phyloP scores from a whole-genome alignment of 2,888 invertebrate species.

The Tachina grossa region DNA sequence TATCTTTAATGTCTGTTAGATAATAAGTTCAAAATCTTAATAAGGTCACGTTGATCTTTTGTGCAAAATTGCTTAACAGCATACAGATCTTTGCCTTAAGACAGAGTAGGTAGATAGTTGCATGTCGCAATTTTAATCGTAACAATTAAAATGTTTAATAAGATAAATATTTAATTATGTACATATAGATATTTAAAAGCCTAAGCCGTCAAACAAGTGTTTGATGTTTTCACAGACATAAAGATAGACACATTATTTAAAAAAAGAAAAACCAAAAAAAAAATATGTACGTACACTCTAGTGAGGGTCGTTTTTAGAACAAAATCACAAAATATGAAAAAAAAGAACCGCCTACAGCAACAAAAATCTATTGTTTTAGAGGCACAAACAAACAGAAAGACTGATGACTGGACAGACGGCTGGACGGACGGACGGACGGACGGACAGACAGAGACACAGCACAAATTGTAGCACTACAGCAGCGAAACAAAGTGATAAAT shows the following conservation, averaged over 20 bases:
- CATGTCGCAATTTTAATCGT: too few species aligned
- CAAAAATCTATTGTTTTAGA: slow-evolving; percentile 59
- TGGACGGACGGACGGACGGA: slow-evolving; percentile 13
- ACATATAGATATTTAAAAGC: not conserved
- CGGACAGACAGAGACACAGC: slow-evolving; percentile 35
- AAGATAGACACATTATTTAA: slow-evolving; percentile 29
- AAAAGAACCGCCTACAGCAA: slow-evolving; percentile 14
- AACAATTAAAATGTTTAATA: too few species aligned
- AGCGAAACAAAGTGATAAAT: slow-evolving; percentile 81
- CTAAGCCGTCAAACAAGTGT: slow-evolving; percentile 23
- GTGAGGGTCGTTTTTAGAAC: slow-evolving; percentile 57
- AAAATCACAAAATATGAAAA: slow-evolving; percentile 49
- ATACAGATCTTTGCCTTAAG: too few species aligned
- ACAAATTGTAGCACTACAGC: slow-evolving; percentile 73
- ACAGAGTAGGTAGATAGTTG: too few species aligned
- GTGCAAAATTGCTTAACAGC: too few species aligned
- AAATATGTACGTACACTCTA: slow-evolving; percentile 34
- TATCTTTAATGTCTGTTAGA: too few species aligned
- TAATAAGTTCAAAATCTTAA: too few species aligned
- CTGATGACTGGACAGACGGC: slow-evolving; percentile 28
- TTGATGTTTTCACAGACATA: slow-evolving; percentile 16
- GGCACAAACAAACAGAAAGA: slow-evolving; percentile 28
- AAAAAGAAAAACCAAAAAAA: slow-evolving; percentile 30
- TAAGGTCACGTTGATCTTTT: too few species aligned
- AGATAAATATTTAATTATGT: too few species aligned